Conservation (phyloP, 2,113 vertebrate genomes). For the Eubucco bourcierii region DNA sequence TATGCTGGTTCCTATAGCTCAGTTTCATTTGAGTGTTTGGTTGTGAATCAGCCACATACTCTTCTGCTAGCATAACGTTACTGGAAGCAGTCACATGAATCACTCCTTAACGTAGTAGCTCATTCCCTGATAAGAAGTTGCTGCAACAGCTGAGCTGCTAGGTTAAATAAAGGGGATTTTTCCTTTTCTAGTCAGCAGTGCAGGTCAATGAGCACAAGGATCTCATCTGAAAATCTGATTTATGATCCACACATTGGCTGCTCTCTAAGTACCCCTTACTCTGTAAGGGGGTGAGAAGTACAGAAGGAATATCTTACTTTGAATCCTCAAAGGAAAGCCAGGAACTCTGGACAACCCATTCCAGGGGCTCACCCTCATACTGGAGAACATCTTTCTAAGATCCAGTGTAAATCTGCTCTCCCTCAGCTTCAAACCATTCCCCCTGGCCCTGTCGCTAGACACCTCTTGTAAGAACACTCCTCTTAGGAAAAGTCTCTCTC, state of each 20-base stretch:
- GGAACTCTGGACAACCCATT: background rate
- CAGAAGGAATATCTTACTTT: background rate
- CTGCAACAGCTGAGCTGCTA: background rate
- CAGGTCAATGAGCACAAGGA: background rate
- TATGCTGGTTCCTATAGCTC: background rate
- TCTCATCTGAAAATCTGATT: background rate
- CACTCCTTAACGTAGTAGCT: background rate
- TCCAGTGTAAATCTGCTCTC: too few relatives aligned
- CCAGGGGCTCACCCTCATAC: too few relatives aligned
- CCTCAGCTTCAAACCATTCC: too few relatives aligned
- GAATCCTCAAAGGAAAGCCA: background rate
- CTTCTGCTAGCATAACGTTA: background rate
- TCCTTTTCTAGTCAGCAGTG: background rate
- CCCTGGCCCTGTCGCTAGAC: too few relatives aligned
- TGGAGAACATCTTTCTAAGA: too few relatives aligned
- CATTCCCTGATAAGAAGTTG: background rate
- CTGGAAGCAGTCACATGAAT: constrained; percentile 3
- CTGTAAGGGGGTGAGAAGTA: background rate
- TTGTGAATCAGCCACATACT: background rate
- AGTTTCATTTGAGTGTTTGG: background rate
- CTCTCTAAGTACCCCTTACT: too few relatives aligned
- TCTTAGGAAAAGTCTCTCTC: too few relatives aligned
- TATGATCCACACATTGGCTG: background rate
- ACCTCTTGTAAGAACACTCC: too few relatives aligned
- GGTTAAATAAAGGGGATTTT: background rate